A percentile compares a stretch with the other conserved stretches of the same genome.
Conservation (phyloP, 1,140 invertebrate species). For the Sycophila sp. region DNA sequence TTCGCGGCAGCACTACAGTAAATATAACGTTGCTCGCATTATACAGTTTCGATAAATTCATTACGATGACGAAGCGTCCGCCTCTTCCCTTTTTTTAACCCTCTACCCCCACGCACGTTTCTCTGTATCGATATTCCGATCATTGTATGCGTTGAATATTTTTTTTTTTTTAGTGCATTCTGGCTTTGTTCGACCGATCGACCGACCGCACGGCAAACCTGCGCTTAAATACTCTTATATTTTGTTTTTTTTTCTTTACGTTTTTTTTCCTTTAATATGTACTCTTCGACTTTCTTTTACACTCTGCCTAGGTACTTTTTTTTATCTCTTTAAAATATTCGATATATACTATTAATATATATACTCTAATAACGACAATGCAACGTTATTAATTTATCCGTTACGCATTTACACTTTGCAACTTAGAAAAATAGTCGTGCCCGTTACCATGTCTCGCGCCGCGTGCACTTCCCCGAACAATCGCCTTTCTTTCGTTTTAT, state of each 20-base stretch:
- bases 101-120: background rate
- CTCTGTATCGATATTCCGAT: slow-evolving; percentile 14
- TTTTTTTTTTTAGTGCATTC: too few relatives aligned
- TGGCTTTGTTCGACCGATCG: background rate
- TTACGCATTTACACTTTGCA: slow-evolving; percentile 63
- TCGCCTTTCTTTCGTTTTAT: slow-evolving; percentile 13
- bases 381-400: slow-evolving; percentile 64
- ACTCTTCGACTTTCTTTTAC: slow-evolving; percentile 39
- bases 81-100: background rate
- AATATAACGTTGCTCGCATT: background rate
- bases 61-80: background rate
- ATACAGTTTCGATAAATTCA: slow-evolving; percentile 22
- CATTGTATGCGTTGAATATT: background rate
- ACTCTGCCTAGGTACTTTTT: slow-evolving; percentile 48
- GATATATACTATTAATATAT: slow-evolving; percentile 56
- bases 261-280: slow-evolving; percentile 24
- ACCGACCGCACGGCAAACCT: slow-evolving; percentile 22
- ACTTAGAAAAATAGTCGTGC: slow-evolving; percentile 67
- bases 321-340: slow-evolving; percentile 55
- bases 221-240: slow-evolving; percentile 36
- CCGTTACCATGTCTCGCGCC: slow-evolving; percentile 47
- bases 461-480: slow-evolving; percentile 59
- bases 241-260: too few relatives aligned
- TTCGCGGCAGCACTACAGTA: too few relatives aligned
- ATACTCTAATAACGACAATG: slow-evolving; percentile 67